A percentile compares a stretch with the other conserved stretches of the same genome.
Evolutionary conservation across 2,797 vertebrate species (phyloP).

Genomic region (Anguilla anguilla): DNA sequence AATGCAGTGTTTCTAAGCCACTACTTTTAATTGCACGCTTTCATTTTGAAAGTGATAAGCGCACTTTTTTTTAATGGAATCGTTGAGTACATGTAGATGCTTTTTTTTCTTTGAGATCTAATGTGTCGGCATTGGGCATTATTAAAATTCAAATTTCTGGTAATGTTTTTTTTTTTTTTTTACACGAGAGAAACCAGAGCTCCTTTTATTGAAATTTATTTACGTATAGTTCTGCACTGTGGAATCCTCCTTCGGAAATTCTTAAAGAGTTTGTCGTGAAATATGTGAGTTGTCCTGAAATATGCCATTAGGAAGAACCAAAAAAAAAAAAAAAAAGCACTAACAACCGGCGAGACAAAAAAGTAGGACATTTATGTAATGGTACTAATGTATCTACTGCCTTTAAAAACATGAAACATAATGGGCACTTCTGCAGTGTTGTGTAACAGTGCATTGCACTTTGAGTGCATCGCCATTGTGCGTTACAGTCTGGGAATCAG

Average conservation of each 20-base stretch:
- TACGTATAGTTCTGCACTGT: neutral
- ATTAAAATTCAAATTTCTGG: conserved; percentile 58
- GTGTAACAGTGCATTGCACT: neutral
- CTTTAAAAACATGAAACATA: neutral
- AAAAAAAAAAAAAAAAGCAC: neutral
- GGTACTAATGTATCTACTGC: too few relatives aligned
- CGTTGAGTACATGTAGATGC: conserved; percentile 57
- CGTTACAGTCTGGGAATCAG: too few relatives aligned
- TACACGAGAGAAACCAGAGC: conserved; percentile 50
- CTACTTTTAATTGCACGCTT: conserved; percentile 60
- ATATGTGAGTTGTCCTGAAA: neutral
- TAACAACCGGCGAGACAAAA: neutral
- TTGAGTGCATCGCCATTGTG: neutral
- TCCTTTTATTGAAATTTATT: neutral
- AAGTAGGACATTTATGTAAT: neutral
- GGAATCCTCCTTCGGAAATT: neutral
- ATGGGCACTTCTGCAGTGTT: neutral
- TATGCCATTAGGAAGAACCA: neutral
- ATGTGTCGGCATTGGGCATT: conserved; percentile 50
- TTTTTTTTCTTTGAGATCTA: conserved; percentile 51
- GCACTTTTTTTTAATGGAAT: conserved; percentile 54
- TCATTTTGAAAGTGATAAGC: conserved; percentile 48
- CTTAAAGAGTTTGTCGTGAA: neutral
- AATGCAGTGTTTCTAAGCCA: conserved; percentile 30
- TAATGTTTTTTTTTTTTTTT: conserved; percentile 57